Conservation (phyloP, 2,113 vertebrate species). For the Protobothrops flavoviridis region DNA sequence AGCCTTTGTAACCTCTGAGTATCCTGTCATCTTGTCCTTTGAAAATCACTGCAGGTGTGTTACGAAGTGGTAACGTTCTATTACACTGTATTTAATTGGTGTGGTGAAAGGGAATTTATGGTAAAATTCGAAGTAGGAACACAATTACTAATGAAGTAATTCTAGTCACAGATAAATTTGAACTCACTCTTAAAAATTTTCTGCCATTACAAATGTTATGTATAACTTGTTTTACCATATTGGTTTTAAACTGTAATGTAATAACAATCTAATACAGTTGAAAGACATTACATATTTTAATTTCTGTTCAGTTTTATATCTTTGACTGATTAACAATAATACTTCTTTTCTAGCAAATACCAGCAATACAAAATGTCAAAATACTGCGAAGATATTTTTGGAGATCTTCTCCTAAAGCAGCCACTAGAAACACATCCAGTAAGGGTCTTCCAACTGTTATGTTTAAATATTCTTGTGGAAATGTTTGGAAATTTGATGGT, state of each 20-base stretch:
- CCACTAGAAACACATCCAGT: conserved; percentile 89
- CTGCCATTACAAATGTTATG: neutral
- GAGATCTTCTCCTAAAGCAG: conserved; percentile 92
- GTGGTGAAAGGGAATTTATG: neutral
- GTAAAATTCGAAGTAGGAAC: neutral
- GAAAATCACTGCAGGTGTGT: conserved; percentile 98
- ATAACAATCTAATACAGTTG: conserved; percentile 35
- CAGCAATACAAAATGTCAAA: conserved; percentile 99
- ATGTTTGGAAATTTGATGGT: conserved; percentile 51
- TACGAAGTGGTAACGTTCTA: neutral
- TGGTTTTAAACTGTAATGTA: conserved; percentile 27
- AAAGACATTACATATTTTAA: conserved; percentile 33
- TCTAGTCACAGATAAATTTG: neutral
- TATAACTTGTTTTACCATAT: conserved; percentile 7
- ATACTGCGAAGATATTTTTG: conserved; percentile 97
- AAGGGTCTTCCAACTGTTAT: conserved; percentile 55
- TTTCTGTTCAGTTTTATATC: conserved; percentile 32
- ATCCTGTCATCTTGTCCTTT: conserved; percentile 96
- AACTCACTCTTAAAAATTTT: neutral
- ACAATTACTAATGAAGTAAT: neutral
- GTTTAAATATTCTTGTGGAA: conserved; percentile 38
- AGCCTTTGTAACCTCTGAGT: conserved; percentile 93
- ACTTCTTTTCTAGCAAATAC: conserved; percentile 83
- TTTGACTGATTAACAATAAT: conserved; percentile 32
- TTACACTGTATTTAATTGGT: neutral